Percentiles rank a stretch among this genome's conserved stretches.
phyloP scores from a whole-genome alignment of 2,113 vertebrate species.

The Phoxinus phoxinus region DNA sequence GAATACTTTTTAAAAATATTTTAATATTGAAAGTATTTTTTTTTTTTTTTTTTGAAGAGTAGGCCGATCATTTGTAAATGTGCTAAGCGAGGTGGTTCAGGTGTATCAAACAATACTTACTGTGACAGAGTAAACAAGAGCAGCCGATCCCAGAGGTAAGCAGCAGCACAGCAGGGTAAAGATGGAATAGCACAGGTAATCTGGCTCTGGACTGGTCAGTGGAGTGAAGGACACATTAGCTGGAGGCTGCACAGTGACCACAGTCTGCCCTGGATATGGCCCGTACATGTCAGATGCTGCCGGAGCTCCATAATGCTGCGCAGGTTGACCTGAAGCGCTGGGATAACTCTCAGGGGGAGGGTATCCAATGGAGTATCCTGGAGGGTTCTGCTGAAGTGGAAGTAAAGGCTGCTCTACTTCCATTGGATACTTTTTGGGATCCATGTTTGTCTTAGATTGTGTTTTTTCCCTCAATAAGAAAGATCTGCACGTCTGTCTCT shows the following conservation, averaged over 20 bases:
- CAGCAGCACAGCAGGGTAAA: conserved; percentile 79
- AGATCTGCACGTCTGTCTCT: neutral
- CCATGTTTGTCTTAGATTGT: conserved; percentile 58
- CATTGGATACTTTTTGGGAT: conserved; percentile 45
- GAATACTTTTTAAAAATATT: neutral
- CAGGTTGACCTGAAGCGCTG: neutral
- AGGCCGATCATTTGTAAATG: neutral
- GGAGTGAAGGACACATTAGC: conserved; percentile 52
- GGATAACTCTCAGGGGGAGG: neutral
- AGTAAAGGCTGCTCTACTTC: neutral
- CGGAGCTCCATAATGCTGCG: neutral
- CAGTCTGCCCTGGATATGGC: neutral
- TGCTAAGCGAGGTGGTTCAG: neutral
- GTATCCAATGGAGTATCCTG: neutral
- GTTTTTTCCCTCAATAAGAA: neutral
- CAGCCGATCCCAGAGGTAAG: conserved; percentile 76
- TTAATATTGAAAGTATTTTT: too few relatives aligned
- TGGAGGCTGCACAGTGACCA: conserved; percentile 63
- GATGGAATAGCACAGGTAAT: conserved; percentile 79
- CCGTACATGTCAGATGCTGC: conserved; percentile 26
- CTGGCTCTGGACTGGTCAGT: conserved; percentile 56
- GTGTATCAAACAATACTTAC: neutral
- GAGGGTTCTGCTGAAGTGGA: neutral
- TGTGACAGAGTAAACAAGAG: neutral
- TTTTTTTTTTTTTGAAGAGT: too few relatives aligned